A percentile compares a stretch with the other conserved stretches of the same genome.
Conservation (phyloP, 2,113 vertebrate species). For the Oreotrochilus melanogaster region DNA sequence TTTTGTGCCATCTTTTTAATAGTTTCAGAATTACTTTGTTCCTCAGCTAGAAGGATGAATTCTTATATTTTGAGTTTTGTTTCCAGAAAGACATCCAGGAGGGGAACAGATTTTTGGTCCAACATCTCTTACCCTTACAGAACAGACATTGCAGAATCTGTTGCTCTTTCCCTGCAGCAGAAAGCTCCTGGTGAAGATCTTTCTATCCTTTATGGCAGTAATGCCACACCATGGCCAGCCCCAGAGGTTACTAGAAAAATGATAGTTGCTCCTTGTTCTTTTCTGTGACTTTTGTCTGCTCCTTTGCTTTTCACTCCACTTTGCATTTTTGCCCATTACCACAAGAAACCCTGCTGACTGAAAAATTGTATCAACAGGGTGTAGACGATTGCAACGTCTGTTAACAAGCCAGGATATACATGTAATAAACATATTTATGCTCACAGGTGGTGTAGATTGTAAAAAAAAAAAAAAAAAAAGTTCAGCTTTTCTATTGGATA, state of each 20-base stretch:
- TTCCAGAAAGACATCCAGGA: neutral
- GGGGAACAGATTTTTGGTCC: neutral
- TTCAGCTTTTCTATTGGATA: neutral
- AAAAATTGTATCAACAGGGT: constrained; percentile 44
- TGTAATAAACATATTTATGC: neutral
- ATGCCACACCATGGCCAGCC: neutral
- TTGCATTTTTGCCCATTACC: constrained; percentile 40
- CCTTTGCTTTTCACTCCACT: neutral
- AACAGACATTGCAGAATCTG: neutral
- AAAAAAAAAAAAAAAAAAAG: neutral
- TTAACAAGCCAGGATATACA: constrained; percentile 18
- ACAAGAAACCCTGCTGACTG: constrained; percentile 46
- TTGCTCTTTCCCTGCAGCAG: neutral
- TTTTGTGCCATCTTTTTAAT: neutral
- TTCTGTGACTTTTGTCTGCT: neutral
- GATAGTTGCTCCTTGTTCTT: neutral
- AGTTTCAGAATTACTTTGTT: neutral
- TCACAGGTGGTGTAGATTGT: neutral
- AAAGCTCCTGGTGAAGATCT: neutral
- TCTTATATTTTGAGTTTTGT: neutral
- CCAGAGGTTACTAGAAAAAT: neutral
- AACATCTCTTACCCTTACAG: neutral
- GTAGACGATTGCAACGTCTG: neutral
- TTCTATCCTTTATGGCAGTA: neutral
- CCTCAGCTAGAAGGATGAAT: neutral